Percentiles rank a stretch among this genome's conserved stretches.
phyloP scores from a whole-genome alignment of 2,888 invertebrate genomes.

The Pyrocoelia pectoralis region DNA sequence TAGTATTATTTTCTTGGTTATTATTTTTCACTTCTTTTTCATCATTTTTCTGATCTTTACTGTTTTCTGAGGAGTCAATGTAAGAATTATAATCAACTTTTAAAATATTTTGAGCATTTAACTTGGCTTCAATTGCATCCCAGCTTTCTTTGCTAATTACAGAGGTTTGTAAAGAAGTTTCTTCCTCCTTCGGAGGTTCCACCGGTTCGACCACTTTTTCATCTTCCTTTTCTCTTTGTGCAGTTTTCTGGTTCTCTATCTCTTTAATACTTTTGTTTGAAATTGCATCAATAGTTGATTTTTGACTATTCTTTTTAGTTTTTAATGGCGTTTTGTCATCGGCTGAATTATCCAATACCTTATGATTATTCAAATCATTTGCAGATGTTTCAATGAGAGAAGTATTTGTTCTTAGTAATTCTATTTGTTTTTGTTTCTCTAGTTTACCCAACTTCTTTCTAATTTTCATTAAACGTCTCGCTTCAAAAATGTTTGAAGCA shows the following conservation, averaged over 20 bases:
- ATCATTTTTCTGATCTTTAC: background rate
- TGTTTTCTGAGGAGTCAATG: constrained; percentile 29
- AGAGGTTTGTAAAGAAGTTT: constrained; percentile 35
- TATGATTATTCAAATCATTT: background rate
- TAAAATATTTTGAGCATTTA: constrained; percentile 49
- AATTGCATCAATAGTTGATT: too few relatives aligned
- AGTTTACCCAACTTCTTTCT: constrained; percentile 70
- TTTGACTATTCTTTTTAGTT: too few relatives aligned
- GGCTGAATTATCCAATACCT: background rate
- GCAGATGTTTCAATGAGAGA: background rate
- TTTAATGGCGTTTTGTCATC: background rate
- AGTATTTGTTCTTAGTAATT: constrained; percentile 11
- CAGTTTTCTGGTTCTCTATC: too few relatives aligned
- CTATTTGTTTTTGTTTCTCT: constrained; percentile 59
- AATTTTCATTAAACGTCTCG: constrained; percentile 71
- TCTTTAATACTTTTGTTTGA: too few relatives aligned
- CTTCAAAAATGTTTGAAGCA: constrained; percentile 73
- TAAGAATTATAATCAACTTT: constrained; percentile 48
- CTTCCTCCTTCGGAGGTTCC: constrained; percentile 13
- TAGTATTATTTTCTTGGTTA: background rate
- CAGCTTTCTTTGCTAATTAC: constrained; percentile 56
- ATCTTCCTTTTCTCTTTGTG: constrained; percentile 4
- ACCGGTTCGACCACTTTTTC: constrained; percentile 8
- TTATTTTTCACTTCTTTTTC: background rate
- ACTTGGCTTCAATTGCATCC: constrained; percentile 56